Conservation (phyloP, 2,797 vertebrate genomes). For the Coranthus polyacanthus region DNA sequence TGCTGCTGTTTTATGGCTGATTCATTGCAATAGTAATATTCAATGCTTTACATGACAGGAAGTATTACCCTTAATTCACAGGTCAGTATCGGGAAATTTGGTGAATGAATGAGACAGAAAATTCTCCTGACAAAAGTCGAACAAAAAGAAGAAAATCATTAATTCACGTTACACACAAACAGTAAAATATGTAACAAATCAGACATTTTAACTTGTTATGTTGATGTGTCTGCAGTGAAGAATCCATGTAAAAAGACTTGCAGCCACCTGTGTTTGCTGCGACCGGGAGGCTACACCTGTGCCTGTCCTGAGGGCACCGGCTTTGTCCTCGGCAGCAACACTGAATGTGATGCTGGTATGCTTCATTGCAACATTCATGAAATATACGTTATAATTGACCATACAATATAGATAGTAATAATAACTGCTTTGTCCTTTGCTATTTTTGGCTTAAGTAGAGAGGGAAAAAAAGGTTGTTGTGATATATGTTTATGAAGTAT, state of each 20-base stretch:
- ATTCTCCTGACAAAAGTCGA: too few species aligned
- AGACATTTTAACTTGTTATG: neutral
- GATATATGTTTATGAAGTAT: neutral
- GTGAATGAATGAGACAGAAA: too few species aligned
- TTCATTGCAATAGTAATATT: too few species aligned
- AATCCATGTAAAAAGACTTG: conserved; percentile 83
- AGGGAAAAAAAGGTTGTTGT: too few species aligned
- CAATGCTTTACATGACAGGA: too few species aligned
- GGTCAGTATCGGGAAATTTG: too few species aligned
- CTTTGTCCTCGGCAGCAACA: conserved; percentile 74
- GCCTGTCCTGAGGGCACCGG: conserved; percentile 80
- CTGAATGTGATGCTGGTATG: conserved; percentile 78
- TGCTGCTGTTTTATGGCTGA: too few species aligned
- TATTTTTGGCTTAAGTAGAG: too few species aligned
- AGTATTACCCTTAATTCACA: too few species aligned
- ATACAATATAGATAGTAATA: too few species aligned
- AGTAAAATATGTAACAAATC: neutral
- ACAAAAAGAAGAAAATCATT: neutral
- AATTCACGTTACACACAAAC: neutral
- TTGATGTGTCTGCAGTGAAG: conserved; percentile 63
- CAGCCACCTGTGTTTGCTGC: conserved; percentile 82
- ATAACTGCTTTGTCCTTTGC: too few species aligned
- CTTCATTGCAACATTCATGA: conserved; percentile 23
- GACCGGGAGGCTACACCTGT: conserved; percentile 80
- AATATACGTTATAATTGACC: too few species aligned